Evolutionary conservation across 2,888 invertebrate genomes (phyloP).

Genomic region (Amiota mariae): DNA sequence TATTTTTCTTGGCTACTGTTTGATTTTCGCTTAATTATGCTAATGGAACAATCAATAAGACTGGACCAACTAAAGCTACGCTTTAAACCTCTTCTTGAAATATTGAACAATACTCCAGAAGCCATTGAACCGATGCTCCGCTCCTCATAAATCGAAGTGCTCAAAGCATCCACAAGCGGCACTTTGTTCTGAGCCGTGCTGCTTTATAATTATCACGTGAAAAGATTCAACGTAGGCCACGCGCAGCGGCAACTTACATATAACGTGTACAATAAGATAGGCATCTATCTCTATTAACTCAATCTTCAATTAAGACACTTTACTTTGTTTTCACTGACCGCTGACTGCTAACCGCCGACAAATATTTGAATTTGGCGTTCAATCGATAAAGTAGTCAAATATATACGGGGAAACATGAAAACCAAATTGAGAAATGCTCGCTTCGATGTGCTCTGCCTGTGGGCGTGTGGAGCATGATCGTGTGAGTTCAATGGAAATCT

Average conservation of each 20-base stretch:
- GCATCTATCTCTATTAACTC: slow-evolving; percentile 56
- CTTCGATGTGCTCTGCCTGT: slow-evolving; percentile 1
- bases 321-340: slow-evolving; percentile 12
- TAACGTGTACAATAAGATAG: slow-evolving; percentile 12
- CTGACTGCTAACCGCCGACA: slow-evolving; percentile 38
- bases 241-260: slow-evolving; percentile 52
- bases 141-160: slow-evolving; percentile 41
- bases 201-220: slow-evolving; percentile 62
- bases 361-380: slow-evolving; percentile 69
- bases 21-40: slow-evolving; percentile 63
- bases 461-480: slow-evolving; percentile 41
- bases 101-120: slow-evolving; percentile 48
- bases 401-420: slow-evolving; percentile 36
- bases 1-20: slow-evolving; percentile 47
- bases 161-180: slow-evolving; percentile 8
- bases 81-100: slow-evolving; percentile 24
- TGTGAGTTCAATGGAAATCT: slow-evolving; percentile 48
- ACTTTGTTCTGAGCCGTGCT: slow-evolving; percentile 40
- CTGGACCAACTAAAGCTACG: slow-evolving; percentile 50
- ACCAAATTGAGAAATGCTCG: slow-evolving; percentile 2
- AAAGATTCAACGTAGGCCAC: slow-evolving; percentile 62
- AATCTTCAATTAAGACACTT: slow-evolving; percentile 51
- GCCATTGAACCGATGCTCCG: slow-evolving; percentile 61
- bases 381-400: slow-evolving; percentile 71
- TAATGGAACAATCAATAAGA: slow-evolving; percentile 63